phyloP scores from a whole-genome alignment of 2,888 invertebrate genomes.

The Caenorhabditis parvicauda region DNA sequence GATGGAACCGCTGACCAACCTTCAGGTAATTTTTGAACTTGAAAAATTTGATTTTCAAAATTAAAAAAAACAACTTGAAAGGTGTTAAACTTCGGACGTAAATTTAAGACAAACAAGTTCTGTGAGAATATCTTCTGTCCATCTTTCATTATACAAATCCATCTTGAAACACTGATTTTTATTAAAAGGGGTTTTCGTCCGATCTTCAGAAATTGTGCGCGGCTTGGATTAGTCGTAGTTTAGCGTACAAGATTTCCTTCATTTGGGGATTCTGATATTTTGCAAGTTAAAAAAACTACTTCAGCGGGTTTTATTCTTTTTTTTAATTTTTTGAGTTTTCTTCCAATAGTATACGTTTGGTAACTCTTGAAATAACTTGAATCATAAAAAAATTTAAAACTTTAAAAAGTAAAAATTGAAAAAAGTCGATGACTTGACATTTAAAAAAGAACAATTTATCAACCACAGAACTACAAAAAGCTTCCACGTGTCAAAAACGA shows the following conservation, averaged over 20 bases:
- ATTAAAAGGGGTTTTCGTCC: too few relatives aligned
- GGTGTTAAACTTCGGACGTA: not conserved
- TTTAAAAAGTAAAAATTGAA: not conserved
- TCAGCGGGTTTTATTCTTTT: not conserved
- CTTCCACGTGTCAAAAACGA: constrained; percentile 20
- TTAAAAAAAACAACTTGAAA: not conserved
- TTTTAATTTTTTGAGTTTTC: not conserved
- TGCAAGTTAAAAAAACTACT: not conserved
- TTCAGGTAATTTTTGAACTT: constrained; percentile 72
- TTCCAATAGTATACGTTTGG: not conserved
- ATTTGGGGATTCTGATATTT: not conserved
- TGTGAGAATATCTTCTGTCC: too few relatives aligned
- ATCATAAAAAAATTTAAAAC: not conserved
- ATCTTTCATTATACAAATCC: too few relatives aligned
- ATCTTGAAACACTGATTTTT: too few relatives aligned
- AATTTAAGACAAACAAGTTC: too few relatives aligned
- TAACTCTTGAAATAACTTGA: not conserved
- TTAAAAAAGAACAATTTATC: not conserved
- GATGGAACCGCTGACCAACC: constrained; percentile 93
- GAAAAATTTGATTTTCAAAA: constrained; percentile 1
- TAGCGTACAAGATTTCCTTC: not conserved
- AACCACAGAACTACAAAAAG: constrained; percentile 9
- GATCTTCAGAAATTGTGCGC: too few relatives aligned
- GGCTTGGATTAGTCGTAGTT: not conserved
- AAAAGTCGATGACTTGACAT: not conserved